These are phyloP conservation scores for Cyrtonyx montezumae DNA, from an alignment of 2,113 vertebrate species.

Conservation along the genomic window DNA sequence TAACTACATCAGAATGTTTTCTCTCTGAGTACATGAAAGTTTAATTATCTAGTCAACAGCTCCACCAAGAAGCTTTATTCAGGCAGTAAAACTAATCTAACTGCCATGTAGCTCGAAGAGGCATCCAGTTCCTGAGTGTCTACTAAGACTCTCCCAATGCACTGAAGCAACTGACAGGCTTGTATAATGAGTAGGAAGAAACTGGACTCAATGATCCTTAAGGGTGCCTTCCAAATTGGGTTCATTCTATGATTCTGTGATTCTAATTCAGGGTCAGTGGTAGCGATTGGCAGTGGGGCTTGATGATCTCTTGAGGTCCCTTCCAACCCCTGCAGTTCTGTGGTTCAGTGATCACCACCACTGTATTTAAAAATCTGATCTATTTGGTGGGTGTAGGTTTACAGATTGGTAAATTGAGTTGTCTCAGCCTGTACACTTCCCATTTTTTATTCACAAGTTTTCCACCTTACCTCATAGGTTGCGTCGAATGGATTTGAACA, in stretches of 20 bases:
- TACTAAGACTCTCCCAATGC: background rate
- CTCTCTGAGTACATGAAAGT: background rate
- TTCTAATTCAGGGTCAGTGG: no score
- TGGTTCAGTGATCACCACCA: accelerated
- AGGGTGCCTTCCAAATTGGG: no score
- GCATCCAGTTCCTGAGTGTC: background rate
- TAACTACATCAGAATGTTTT: constrained; percentile 2
- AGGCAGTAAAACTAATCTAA: constrained; percentile 7
- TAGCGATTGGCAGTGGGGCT: no score
- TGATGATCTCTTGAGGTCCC: no score
- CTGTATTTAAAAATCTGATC: background rate
- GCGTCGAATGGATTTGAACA: background rate
- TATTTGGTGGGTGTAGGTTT: background rate
- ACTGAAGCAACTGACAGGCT: background rate
- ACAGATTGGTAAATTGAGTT: background rate
- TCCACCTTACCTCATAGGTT: background rate
- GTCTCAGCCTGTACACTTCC: background rate
- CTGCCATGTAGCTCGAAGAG: background rate
- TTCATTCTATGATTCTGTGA: no score
- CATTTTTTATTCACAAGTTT: background rate
- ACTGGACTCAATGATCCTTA: background rate
- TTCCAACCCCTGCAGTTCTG: no score
- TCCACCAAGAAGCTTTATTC: constrained; percentile 30
- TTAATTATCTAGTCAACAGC: constrained; percentile 26
- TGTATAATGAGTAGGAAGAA: background rate